Percentiles rank a stretch among this genome's conserved stretches.
phyloP scores from a whole-genome alignment of 2,797 vertebrate genomes.

The Leptatherina wallacei region DNA sequence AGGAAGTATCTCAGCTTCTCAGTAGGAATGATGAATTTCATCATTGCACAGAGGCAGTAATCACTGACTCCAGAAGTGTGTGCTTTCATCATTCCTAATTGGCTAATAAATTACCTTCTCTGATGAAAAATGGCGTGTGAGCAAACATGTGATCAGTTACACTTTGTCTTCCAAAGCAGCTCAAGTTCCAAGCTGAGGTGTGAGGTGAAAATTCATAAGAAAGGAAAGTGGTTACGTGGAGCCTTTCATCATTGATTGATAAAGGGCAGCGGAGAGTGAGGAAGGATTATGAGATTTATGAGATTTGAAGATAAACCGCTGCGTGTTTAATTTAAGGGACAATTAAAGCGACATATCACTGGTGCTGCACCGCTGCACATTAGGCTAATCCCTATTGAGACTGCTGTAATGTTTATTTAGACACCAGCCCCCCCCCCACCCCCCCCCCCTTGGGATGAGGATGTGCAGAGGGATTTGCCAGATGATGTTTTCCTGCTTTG shows the following conservation, averaged over 20 bases:
- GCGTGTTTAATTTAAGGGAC: slow-evolving; percentile 73
- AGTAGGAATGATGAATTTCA: slow-evolving; percentile 62
- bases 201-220: slow-evolving; percentile 11
- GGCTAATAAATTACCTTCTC: slow-evolving; percentile 70
- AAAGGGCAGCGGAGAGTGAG: slow-evolving; percentile 58
- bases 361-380: slow-evolving; percentile 56
- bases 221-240: slow-evolving; percentile 10
- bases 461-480: slow-evolving; percentile 51
- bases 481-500: slow-evolving; percentile 29
- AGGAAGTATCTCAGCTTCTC: slow-evolving; percentile 39
- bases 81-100: slow-evolving; percentile 69
- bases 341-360: slow-evolving; percentile 67
- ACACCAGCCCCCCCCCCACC: slow-evolving; percentile 24
- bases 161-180: slow-evolving; percentile 55
- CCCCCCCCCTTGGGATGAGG: slow-evolving; percentile 39
- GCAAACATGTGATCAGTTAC: slow-evolving; percentile 58
- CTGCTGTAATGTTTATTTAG: slow-evolving; percentile 69
- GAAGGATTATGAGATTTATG: slow-evolving; percentile 75
- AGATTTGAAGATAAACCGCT: slow-evolving; percentile 73
- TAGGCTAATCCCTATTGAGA: slow-evolving; percentile 68
- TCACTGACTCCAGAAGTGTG: slow-evolving; percentile 62
- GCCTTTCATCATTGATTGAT: slow-evolving; percentile 63
- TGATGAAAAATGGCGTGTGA: slow-evolving; percentile 63
- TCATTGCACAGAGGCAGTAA: slow-evolving; percentile 50
- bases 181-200: slow-evolving; percentile 17